Evolutionary conservation across 2,113 vertebrate species (phyloP).

Genomic region (Prolemur simus): DNA sequence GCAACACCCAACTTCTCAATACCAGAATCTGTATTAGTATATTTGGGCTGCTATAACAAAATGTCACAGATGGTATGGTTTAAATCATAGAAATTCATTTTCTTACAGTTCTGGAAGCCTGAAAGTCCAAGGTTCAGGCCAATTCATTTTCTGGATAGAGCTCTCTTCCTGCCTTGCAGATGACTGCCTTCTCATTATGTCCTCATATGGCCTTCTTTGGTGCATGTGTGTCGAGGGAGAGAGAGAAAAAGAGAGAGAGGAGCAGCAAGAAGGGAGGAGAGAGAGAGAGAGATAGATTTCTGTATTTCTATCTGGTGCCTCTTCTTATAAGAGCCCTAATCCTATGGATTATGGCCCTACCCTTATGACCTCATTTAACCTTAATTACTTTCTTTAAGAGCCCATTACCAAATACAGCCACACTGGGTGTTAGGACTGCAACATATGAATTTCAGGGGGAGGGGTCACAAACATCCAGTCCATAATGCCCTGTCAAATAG

Average conservation of each 20-base stretch:
- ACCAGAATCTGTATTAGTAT: neutral
- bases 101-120: neutral
- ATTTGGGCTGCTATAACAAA: neutral
- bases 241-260: neutral
- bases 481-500: neutral
- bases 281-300: neutral
- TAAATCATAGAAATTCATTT: neutral
- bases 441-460: neutral
- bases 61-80: neutral
- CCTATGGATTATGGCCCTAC: neutral
- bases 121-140: neutral
- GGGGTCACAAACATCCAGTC: neutral
- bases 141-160: neutral
- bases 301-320: neutral
- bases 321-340: neutral
- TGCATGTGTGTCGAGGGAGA: neutral
- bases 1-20: neutral
- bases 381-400: neutral
- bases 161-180: neutral
- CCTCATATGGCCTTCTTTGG: neutral
- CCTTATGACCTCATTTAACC: neutral
- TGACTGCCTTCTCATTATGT: neutral
- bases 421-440: neutral
- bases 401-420: neutral
- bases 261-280: neutral